Evolutionary conservation across 1,140 invertebrate species (phyloP), one percentile per base, ranked within the genome.

Genomic region (Augochlora pura): DNA sequence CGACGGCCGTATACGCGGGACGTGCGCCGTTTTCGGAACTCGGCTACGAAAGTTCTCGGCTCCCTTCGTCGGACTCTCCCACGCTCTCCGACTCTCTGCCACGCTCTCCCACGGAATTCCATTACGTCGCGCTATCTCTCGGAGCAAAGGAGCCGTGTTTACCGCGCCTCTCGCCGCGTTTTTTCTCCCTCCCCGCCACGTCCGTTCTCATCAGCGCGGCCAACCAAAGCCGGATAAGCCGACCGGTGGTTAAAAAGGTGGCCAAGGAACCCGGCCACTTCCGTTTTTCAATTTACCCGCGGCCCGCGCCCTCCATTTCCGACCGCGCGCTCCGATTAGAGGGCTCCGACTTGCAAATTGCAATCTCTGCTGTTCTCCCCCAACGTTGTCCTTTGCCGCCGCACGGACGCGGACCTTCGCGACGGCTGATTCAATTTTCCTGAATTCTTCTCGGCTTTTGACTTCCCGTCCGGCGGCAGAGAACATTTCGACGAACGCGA

Each of bases 51-150:
- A 77, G 38, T 70, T 54, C 21, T 18, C 42, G 1, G n/a, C n/a
- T 7, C 27, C 16, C 16, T 1, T 49, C 62, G 12, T 21, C 8
- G 39, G 10, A 10, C 9, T 46, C 42, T 10, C 1, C 18, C 38
- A 14, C 18, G 3, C n/a, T n/a, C 52, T 0, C 18, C 12, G 18
- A 32, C 27, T 2, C 18, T 4, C 4, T 32, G 14, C 8, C 10
- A 12, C 12, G 9, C 9, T 46, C 42, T 10, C 0, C 8, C 52
- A 0, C 18, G n/a, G 25, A 46, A 77, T 77, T 70, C 23, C 57
- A 70, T 77, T 77, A 70, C 27, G 10, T n/a, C 62, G 62, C 32
- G 4, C 38, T 23, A 23, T 32, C 38, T 42, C 63, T 9, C 18
- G 1, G 14, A 18, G n/a, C n/a, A 0, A 23, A 42, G 7, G 27